A percentile compares a stretch with the other conserved stretches of the same genome.
phyloP scores from a whole-genome alignment of 2,113 vertebrate genomes.

The Epinephelus moara region DNA sequence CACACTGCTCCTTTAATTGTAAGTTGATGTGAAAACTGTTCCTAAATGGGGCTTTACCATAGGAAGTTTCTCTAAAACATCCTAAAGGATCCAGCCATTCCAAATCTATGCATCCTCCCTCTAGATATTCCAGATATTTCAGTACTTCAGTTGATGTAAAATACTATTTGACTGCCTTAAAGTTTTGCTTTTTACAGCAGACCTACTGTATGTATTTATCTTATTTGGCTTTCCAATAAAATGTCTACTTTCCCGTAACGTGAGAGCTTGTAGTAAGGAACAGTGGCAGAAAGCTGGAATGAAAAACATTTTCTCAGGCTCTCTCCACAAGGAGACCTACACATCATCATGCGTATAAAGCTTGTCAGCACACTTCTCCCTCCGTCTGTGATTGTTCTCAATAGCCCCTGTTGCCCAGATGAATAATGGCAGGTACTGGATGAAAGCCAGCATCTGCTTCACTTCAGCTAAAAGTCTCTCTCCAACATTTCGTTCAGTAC shows the following conservation, averaged over 20 bases:
- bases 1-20: not conserved
- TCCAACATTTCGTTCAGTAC: conserved; percentile 57
- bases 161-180: not conserved
- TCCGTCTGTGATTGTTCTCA: conserved; percentile 61
- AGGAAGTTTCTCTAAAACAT: conserved; percentile 5
- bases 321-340: conserved; percentile 41
- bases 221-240: conserved; percentile 28
- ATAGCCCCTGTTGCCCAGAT: conserved; percentile 60
- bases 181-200: conserved; percentile 11
- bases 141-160: not conserved
- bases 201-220: conserved; percentile 12
- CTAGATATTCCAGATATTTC: not conserved
- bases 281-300: conserved; percentile 49
- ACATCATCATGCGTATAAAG: conserved; percentile 61
- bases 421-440: conserved; percentile 70
- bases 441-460: conserved; percentile 60
- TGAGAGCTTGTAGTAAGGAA: conserved; percentile 18
- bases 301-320: conserved; percentile 60
- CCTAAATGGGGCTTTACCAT: not conserved
- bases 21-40: not conserved
- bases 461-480: conserved; percentile 55
- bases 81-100: not conserved
- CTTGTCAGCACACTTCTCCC: conserved; percentile 68
- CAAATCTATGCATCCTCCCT: not conserved
- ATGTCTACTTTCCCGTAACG: not conserved